Evolutionary conservation across 1,140 invertebrate species (phyloP), one percentile per base, ranked within the genome.

Genomic region (Aphidius ervi): DNA sequence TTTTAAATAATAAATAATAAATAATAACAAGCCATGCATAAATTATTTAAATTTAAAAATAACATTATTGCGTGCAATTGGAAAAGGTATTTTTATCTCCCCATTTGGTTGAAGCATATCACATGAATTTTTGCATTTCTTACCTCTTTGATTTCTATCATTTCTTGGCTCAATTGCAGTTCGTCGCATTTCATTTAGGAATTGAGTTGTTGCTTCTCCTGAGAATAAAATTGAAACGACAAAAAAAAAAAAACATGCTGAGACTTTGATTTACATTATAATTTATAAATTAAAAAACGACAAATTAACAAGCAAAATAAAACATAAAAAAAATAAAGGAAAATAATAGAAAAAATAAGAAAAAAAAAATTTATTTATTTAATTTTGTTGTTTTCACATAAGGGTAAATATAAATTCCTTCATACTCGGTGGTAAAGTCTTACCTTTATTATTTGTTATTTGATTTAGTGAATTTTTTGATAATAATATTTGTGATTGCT

Each of bases 131-230:
- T 31, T 3, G 4, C 3, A n/a, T 57, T 50, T 68, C 64, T 70
- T 71, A 75, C 73, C 69, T 71, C 68, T 66, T 65, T 64, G 68
- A 66, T 68, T 65, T 59, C 49, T 46, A 63, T 68, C 65, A 37
- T 68, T 74, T 59, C 67, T 65, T 64, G 70, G 62, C 63, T 68
- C 68, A 58, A 74, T 68, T 50, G 71, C 71, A 40, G 62, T 67
- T 57, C 72, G 73, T 40, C 75, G 64, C 74, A 76, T 76, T 67
- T 77, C 75, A 67, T 78, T 77, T 67, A 78, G 69, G 67, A 74
- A 78, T 60, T 75, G 65, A 64, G 70, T 69, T 54, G 74, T 75
- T 55, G 68, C 68, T 66, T 75, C 71, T 39, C 56, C 74, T 77
- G 69, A 54, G 62, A 59, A 67, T 68, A 57, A 63, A 70, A 16